These are phyloP conservation scores for Steatocranus sp. DNA, from an alignment of 2,797 vertebrate genomes.

Conservation along the genomic window DNA sequence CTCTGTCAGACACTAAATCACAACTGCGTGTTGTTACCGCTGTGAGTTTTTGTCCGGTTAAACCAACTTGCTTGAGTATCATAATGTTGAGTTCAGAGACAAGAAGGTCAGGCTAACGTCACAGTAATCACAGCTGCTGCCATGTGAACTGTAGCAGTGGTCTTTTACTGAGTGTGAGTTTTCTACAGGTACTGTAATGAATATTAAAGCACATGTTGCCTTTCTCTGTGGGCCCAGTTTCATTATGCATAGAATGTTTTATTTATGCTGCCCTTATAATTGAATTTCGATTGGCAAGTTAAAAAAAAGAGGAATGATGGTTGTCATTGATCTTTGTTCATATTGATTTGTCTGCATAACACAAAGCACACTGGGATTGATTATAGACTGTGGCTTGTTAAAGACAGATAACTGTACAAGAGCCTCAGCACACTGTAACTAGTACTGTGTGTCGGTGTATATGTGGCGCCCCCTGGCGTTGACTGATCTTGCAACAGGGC, in stretches of 20 bases:
- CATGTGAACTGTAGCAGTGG: neutral
- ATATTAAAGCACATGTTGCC: neutral
- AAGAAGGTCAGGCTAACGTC: constrained; percentile 4
- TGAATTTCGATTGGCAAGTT: constrained; percentile 70
- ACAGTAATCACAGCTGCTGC: neutral
- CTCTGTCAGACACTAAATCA: neutral
- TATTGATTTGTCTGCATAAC: constrained; percentile 69
- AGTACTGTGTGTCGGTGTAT: neutral
- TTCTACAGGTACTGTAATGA: neutral
- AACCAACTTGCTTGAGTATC: neutral
- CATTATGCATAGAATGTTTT: constrained; percentile 29
- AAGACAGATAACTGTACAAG: constrained; percentile 24
- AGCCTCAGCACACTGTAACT: neutral
- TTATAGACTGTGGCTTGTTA: constrained; percentile 24
- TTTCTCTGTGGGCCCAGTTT: neutral
- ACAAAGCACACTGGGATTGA: constrained; percentile 46
- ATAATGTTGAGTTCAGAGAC: neutral
- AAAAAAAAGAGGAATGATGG: constrained; percentile 65
- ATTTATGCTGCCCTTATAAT: constrained; percentile 59
- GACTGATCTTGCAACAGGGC: neutral
- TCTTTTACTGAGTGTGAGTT: neutral
- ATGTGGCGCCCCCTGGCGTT: constrained; percentile 43
- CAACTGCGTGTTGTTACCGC: neutral
- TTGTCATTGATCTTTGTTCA: constrained; percentile 62
- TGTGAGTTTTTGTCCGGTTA: neutral